Evolutionary conservation across 1,140 invertebrate species (phyloP).

Genomic region (Adelges cooleyi): DNA sequence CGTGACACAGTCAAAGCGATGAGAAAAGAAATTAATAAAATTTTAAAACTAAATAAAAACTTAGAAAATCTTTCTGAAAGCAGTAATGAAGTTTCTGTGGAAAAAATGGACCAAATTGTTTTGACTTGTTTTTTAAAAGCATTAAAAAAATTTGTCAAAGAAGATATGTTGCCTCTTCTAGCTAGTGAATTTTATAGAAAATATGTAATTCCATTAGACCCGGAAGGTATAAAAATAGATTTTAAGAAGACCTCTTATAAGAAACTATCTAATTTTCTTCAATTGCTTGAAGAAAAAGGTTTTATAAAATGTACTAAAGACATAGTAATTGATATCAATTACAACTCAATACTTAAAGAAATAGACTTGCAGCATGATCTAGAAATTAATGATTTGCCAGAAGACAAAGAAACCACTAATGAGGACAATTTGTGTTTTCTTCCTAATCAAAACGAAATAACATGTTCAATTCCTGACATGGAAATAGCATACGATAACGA

Average conservation of each 20-base stretch:
- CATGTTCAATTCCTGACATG: too few relatives aligned
- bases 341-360: too few relatives aligned
- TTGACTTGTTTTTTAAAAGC: constrained; percentile 67
- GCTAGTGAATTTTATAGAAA: constrained; percentile 68
- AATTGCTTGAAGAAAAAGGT: constrained; percentile 44
- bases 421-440: too few relatives aligned
- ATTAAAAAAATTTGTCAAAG: constrained; percentile 52
- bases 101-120: constrained; percentile 58
- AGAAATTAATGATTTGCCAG: too few relatives aligned
- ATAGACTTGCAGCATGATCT: too few relatives aligned
- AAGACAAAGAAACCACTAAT: too few relatives aligned
- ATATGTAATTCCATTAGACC: constrained; percentile 62
- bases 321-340: too few relatives aligned
- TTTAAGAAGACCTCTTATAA: constrained; percentile 82
- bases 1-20: background rate
- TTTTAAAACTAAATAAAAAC: background rate
- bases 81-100: constrained; percentile 38
- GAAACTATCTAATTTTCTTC: constrained; percentile 72
- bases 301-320: too few relatives aligned
- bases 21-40: background rate
- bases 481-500: too few relatives aligned
- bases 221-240: constrained; percentile 53
- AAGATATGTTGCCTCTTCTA: constrained; percentile 54
- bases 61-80: constrained; percentile 28
- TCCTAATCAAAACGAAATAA: too few relatives aligned